A percentile compares a stretch with the other conserved stretches of the same genome.
Evolutionary conservation across 2,797 vertebrate species (phyloP).

Genomic region (Buceros bicornis): DNA sequence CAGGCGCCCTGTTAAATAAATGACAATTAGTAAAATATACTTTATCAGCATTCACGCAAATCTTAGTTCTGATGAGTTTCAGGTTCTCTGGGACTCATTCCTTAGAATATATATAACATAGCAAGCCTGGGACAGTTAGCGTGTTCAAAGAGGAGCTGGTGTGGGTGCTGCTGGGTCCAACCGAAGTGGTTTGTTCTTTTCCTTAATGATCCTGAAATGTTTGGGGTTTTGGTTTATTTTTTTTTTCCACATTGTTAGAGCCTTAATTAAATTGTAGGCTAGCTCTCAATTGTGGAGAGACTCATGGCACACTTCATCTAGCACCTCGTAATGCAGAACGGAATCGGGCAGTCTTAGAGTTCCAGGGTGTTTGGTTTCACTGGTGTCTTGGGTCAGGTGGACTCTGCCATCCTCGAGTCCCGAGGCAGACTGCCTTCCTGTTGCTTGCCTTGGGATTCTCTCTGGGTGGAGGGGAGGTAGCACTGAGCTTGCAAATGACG

Average conservation of each 20-base stretch:
- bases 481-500: background rate
- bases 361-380: background rate
- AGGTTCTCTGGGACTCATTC: background rate
- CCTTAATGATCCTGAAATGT: background rate
- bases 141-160: background rate
- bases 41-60: background rate
- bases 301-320: background rate
- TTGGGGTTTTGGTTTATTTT: background rate
- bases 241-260: background rate
- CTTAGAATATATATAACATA: background rate
- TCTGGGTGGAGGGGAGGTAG: fast-evolving
- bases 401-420: background rate
- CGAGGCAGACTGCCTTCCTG: fast-evolving
- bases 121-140: background rate
- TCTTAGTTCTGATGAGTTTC: background rate
- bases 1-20: background rate
- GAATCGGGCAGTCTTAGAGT: background rate
- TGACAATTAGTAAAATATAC: background rate
- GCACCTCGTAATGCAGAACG: background rate
- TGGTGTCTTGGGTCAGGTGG: background rate
- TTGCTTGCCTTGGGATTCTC: background rate
- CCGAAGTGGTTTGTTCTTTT: background rate
- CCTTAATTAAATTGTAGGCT: background rate
- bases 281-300: background rate
- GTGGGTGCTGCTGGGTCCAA: background rate